Base-by-base conservation (phyloP, 1,140 invertebrate species). In the Neodiprion virginianus region DNA sequence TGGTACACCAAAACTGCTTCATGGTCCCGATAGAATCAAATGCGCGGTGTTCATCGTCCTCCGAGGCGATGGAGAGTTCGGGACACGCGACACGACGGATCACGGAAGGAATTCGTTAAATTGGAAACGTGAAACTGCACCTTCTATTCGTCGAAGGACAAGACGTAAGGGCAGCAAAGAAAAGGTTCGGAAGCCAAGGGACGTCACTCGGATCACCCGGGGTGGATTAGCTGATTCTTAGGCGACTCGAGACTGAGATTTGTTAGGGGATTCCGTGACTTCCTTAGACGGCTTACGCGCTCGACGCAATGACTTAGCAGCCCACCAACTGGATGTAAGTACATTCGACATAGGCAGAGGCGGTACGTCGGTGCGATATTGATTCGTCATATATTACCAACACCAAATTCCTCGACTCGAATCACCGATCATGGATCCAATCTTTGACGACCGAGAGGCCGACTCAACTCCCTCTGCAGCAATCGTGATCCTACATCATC, bases 211-310 rank as follows among this genome's bases (percentile, higher is more conserved):
- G n/a, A 61, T 61, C 11, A 61, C 53, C 53, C 53, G 11, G 53
- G 53, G 53, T 61, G 53, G 53, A 61, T 61, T 61, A 61, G 53
- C 53, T 61, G 11, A 61, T 61, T 61, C 53, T 61, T 61, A 61
- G 53, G n/a, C 53, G 53, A 61, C 53, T 61, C 53, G 53, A 61
- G 53, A 61, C 53, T 61, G 53, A 61, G 53, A 61, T 61, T 61
- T 61, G 53, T 61, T 61, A 61, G 53, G 53, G 53, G 53, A 61
- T 61, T 61, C 53, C 53, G 11, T 7, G 53, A 61, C 53, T 61
- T 61, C 53, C 53, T 61, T 61, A 61, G 53, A 61, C 8, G 53
- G 53, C 53, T 61, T 61, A 61, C 11, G 53, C 53, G 53, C 53
- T 61, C n/a, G 53, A 61, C 53, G 53, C 53, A 17, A 17, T 61